Evolutionary conservation across 2,797 vertebrate species (phyloP).

Genomic region (Cyprinodon diabolis): DNA sequence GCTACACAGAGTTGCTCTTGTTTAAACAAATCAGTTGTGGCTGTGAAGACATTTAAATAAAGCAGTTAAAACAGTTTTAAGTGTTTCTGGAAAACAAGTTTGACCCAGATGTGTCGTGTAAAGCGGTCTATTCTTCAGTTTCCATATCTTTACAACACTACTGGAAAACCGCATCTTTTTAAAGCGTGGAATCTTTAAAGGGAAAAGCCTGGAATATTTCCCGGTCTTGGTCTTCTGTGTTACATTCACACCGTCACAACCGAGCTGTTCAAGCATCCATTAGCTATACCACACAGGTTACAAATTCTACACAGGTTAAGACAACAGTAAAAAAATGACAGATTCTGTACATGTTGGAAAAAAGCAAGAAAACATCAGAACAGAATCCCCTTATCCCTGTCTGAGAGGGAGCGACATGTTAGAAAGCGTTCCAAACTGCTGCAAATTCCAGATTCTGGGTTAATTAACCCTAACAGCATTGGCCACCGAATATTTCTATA

Average conservation of each 20-base stretch:
- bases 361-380: slow-evolving; percentile 27
- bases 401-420: slow-evolving; percentile 33
- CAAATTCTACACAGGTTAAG: slow-evolving; percentile 4
- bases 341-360: slow-evolving; percentile 24
- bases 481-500: slow-evolving; percentile 63
- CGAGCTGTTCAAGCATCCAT: slow-evolving; percentile 32
- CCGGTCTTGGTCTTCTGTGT: slow-evolving; percentile 28
- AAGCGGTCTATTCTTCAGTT: slow-evolving; percentile 47
- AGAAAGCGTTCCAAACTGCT: slow-evolving; percentile 39
- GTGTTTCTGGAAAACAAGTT: slow-evolving; percentile 52
- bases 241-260: slow-evolving; percentile 62
- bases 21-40: slow-evolving; percentile 53
- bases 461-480: slow-evolving; percentile 64
- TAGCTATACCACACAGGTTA: slow-evolving; percentile 24
- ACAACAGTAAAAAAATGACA: slow-evolving; percentile 23
- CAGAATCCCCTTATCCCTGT: slow-evolving; percentile 15
- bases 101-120: slow-evolving; percentile 33
- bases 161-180: slow-evolving; percentile 59
- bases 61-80: slow-evolving; percentile 18
- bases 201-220: slow-evolving; percentile 22
- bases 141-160: slow-evolving; percentile 56
- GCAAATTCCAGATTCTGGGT: slow-evolving; percentile 39
- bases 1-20: slow-evolving; percentile 41
- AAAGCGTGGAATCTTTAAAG: slow-evolving; percentile 42
- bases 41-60: slow-evolving; percentile 30